Conservation (phyloP, 2,113 vertebrate species). For the Tachysurus vachellii region DNA sequence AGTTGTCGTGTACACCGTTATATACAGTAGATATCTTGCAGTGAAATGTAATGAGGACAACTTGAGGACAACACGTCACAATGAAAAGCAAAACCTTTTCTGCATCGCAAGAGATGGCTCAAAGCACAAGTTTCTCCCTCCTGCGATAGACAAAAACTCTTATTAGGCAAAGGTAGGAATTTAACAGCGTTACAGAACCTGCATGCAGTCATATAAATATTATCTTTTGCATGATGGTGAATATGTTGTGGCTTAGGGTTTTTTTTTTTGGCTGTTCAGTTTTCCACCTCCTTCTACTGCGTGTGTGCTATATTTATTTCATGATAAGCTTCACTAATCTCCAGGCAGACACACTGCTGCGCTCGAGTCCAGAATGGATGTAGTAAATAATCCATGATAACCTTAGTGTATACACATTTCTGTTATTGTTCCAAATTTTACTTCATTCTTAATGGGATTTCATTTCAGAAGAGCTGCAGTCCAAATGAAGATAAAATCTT, state of each 20-base stretch:
- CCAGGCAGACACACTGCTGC: background rate
- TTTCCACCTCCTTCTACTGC: constrained; percentile 5
- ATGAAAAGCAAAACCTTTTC: background rate
- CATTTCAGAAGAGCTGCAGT: background rate
- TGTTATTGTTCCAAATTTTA: background rate
- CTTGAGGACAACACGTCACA: background rate
- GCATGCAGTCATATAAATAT: no score
- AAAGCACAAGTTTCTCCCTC: background rate
- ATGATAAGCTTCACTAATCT: constrained; percentile 10
- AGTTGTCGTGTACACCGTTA: no score
- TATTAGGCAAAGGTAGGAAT: background rate
- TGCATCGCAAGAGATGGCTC: background rate
- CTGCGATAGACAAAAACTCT: background rate
- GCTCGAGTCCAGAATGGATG: background rate
- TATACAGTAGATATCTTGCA: no score
- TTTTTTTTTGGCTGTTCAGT: background rate
- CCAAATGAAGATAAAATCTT: background rate
- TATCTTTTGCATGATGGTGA: background rate
- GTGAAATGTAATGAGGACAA: no score
- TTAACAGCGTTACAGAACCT: background rate
- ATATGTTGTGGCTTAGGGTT: background rate
- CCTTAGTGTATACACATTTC: background rate
- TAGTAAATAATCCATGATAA: constrained; percentile 11
- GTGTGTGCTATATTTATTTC: constrained; percentile 24
- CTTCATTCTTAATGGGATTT: background rate